These are phyloP conservation scores for Neodiprion pinetum DNA, from an alignment of 1,140 invertebrate genomes.

Conservation along the genomic window DNA sequence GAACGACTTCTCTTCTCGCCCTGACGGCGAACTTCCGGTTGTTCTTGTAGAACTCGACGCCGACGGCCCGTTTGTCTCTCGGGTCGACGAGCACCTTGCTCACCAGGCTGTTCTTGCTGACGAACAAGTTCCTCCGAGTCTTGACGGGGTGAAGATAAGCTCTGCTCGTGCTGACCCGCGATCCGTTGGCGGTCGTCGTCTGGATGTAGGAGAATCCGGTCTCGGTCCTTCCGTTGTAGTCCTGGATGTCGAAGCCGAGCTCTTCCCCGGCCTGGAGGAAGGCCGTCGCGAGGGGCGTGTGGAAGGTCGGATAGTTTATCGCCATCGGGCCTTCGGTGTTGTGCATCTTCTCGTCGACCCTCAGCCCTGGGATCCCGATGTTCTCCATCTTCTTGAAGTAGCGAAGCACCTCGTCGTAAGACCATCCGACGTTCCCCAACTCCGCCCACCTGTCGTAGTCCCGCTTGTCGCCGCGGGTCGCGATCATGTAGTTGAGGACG, in stretches of 20 bases:
- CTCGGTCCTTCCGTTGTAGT: constrained; percentile 60
- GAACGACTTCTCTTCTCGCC: constrained; percentile 75
- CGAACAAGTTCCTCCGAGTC: constrained; percentile 67
- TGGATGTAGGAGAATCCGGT: constrained; percentile 48
- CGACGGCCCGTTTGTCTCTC: constrained; percentile 67
- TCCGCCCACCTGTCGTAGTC: constrained; percentile 80
- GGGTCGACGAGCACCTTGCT: constrained; percentile 76
- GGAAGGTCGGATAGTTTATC: constrained; percentile 53
- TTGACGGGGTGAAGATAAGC: constrained; percentile 74
- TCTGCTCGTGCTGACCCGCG: constrained; percentile 73
- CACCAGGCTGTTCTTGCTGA: constrained; percentile 69
- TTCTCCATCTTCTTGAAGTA: constrained; percentile 82
- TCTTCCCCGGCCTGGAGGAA: constrained; percentile 66
- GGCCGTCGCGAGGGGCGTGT: constrained; percentile 58
- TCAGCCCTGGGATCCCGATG: constrained; percentile 65
- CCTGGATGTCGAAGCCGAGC: constrained; percentile 63
- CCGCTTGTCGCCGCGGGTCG: constrained; percentile 81
- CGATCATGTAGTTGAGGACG: constrained; percentile 86
- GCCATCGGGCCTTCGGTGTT: constrained; percentile 61
- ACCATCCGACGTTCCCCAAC: constrained; percentile 80
- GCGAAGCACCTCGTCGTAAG: constrained; percentile 77
- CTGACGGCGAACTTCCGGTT: constrained; percentile 63
- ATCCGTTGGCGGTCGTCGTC: constrained; percentile 65
- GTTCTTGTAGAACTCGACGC: constrained; percentile 66
- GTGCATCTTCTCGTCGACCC: constrained; percentile 64